Evolutionary conservation across 2,797 vertebrate genomes (phyloP).

Genomic region (Ibycter americanus): DNA sequence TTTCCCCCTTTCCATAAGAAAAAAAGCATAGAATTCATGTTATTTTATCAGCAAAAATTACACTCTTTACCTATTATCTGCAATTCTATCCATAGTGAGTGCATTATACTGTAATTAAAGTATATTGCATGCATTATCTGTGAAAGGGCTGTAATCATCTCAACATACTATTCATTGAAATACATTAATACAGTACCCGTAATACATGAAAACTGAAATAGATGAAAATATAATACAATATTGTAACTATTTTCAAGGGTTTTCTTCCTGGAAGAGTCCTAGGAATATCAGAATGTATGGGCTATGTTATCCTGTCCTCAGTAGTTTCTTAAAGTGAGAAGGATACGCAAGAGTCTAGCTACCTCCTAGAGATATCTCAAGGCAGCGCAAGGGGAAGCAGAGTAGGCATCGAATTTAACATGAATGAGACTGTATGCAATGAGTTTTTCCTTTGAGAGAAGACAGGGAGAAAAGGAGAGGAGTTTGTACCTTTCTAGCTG

Average conservation of each 20-base stretch:
- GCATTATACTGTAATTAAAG: slow-evolving; percentile 42
- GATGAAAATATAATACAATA: not conserved
- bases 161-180: slow-evolving; percentile 9
- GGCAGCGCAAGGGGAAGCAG: not conserved
- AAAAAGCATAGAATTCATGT: not conserved
- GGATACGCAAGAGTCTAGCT: not conserved
- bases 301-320: not conserved
- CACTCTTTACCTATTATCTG: not conserved
- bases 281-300: not conserved
- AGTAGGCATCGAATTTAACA: not conserved
- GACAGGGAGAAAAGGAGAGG: not conserved
- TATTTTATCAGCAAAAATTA: slow-evolving; percentile 42
- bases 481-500: not conserved
- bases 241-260: not conserved
- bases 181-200: not conserved
- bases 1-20: not conserved
- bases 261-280: not conserved
- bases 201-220: not conserved
- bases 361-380: not conserved
- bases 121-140: slow-evolving; percentile 7
- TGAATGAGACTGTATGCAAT: not conserved
- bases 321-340: not conserved
- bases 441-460: not conserved
- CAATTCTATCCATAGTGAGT: slow-evolving; percentile 8
- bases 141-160: slow-evolving; percentile 12